Base-by-base conservation (phyloP, 1,140 invertebrate species). In the Zaprionus inermis region DNA sequence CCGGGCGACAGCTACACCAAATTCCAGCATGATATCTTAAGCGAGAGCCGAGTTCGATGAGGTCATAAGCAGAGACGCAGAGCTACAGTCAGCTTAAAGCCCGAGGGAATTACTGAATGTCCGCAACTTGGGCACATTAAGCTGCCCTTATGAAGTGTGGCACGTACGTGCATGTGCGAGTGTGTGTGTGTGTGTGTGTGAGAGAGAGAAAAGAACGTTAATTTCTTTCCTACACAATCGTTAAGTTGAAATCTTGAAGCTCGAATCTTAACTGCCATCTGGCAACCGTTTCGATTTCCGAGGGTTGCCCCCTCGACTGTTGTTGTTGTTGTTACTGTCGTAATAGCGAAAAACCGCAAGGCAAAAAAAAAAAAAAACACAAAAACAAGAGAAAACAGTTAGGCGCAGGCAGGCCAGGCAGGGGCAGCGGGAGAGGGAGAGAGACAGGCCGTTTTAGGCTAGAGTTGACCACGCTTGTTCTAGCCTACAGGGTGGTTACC, bases 261-360 rank as follows among this genome's bases (percentile, higher is more conserved):
- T 68, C 70, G 34, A 59, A 72, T 72, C 70, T 72, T 72, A 68
- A 72, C 70, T 72, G 28, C 70, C 64, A 68, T 68, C 70, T 49
- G 44, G 3, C 44, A 22, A 11, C 18, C 70, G 70, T 68, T 72
- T 72, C 70, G 70, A 72, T 72, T 72, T 72, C 70, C 68, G 68
- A 72, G 67, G 64, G 64, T 36, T 59, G 38, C 55, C 28, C 63
- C 52, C 52, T 72, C 38, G 65, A 66, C 11, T 49, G 69, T 64
- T 57, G 36, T 64, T 56, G 16, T 46, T 73, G 28, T 9, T 74
- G 36, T 55, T 73, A 63, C 22, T 76, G 57, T 57, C 54, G 64
- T 54, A 67, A 67, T 18, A 51, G 20, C 55, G 52, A 56, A 51
- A 68, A 63, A 70, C 72, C 72, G 66, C 72, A 74, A 60, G 57